Conservation (phyloP, 2,888 invertebrate genomes). For the Poecilus cupreus region DNA sequence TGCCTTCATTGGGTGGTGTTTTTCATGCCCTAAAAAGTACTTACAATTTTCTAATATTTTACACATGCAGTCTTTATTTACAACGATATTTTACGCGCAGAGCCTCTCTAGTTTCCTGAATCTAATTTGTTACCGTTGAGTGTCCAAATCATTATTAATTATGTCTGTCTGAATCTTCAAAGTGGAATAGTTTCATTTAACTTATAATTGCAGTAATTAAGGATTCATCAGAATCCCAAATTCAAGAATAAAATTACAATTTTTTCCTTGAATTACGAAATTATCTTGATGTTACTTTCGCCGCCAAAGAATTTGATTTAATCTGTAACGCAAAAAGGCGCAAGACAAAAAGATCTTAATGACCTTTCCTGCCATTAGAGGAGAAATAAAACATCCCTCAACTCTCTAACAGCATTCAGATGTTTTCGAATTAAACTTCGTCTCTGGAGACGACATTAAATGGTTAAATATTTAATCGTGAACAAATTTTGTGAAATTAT, state of each 20-base stretch:
- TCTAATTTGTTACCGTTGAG: neutral
- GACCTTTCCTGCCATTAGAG: conserved; percentile 15
- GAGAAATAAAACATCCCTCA: conserved; percentile 8
- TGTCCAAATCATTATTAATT: neutral
- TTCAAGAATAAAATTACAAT: conserved; percentile 1
- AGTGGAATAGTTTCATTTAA: neutral
- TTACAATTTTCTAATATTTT: too few species aligned
- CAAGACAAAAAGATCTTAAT: conserved; percentile 7
- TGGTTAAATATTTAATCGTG: neutral
- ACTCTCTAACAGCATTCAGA: neutral
- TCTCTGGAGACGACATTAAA: neutral
- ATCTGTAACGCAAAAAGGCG: conserved; percentile 13
- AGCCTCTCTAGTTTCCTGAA: neutral
- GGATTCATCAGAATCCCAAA: neutral
- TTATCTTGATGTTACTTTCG: conserved; percentile 10
- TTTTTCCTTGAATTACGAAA: conserved; percentile 13
- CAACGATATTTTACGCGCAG: too few species aligned
- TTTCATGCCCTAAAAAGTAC: too few species aligned
- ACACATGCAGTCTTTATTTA: too few species aligned
- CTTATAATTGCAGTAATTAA: neutral
- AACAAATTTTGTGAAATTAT: neutral
- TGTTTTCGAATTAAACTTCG: conserved; percentile 10
- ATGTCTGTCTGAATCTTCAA: neutral
- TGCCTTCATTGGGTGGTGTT: too few species aligned
- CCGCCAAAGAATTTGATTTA: neutral